Evolutionary conservation across 2,888 invertebrate species (phyloP), one percentile per base, ranked within the genome.

Genomic region (Napeogenes sylphis): DNA sequence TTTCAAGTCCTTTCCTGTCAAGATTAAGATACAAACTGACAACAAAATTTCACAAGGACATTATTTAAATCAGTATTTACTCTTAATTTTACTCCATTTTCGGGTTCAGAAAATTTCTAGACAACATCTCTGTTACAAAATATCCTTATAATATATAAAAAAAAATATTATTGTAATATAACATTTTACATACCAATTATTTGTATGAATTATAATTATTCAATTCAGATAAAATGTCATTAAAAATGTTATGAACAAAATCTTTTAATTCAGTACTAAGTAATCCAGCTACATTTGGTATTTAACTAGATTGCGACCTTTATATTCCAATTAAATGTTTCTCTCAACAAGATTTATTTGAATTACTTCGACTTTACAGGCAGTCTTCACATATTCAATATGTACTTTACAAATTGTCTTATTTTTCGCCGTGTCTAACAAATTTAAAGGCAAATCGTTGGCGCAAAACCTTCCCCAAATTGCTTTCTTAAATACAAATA

Each of bases 401-500:
- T 21, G 30, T 51, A 14, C 30, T 51, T 14, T 45, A 45, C 59
- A 65, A 58, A 62, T 65, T 62, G 62, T 65, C 35, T 65, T 58
- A 59, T 62, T 65, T 62, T 56, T 62, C 42, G 59, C 55, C 57
- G 56, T 65, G 57, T 65, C 46, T 59, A 59, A 59, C 47, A 47
- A 65, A 65, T 62, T 62, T 62, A 51, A 59, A 55, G 59, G 55
- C 45, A 59, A 59, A 54, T 65, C 59, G 38, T 45, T 47, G 38
- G 14, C 59, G 54, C 47, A 57, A 58, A 73, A 73, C 75, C 71
- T 72, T 70, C 68, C 65, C 72, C 58, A 77, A 80, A 83, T 81
- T 80, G 77, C 77, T 81, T 80, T 79, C 79, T 81, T 80, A 80
- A 79, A 82, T 77, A 79, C 78, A 82, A 81, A 82, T 81, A 80